Conservation (phyloP, 2,797 vertebrate genomes). For the Sylvia borin region DNA sequence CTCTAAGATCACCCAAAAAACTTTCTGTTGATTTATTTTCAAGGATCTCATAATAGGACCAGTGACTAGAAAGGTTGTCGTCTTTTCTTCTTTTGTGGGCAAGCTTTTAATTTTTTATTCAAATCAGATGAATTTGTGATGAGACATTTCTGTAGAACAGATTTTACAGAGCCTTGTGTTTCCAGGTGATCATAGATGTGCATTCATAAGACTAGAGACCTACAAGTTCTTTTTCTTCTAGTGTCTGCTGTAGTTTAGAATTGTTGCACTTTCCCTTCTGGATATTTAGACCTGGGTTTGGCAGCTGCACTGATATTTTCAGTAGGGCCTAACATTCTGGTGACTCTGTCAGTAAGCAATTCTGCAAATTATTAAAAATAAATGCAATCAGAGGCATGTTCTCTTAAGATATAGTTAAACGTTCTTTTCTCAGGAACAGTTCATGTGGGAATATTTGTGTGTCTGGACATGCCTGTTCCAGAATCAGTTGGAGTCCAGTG, state of each 20-base stretch:
- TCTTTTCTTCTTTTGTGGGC: background rate
- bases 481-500: background rate
- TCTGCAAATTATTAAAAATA: background rate
- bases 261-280: background rate
- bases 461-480: background rate
- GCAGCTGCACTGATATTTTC: background rate
- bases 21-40: background rate
- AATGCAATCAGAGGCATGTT: background rate
- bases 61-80: background rate
- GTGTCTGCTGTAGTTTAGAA: background rate
- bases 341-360: background rate
- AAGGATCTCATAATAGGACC: background rate
- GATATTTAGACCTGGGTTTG: background rate
- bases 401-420: background rate
- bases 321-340: background rate
- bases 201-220: fast-evolving
- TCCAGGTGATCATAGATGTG: background rate
- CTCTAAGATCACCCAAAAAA: background rate
- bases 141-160: background rate
- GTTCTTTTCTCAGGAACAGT: background rate
- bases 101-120: background rate
- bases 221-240: background rate
- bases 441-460: background rate
- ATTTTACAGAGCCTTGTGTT: background rate
- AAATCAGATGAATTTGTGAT: background rate